Base-by-base conservation (phyloP, 2,113 vertebrate genomes). In the Cyanoderma ruficeps region DNA sequence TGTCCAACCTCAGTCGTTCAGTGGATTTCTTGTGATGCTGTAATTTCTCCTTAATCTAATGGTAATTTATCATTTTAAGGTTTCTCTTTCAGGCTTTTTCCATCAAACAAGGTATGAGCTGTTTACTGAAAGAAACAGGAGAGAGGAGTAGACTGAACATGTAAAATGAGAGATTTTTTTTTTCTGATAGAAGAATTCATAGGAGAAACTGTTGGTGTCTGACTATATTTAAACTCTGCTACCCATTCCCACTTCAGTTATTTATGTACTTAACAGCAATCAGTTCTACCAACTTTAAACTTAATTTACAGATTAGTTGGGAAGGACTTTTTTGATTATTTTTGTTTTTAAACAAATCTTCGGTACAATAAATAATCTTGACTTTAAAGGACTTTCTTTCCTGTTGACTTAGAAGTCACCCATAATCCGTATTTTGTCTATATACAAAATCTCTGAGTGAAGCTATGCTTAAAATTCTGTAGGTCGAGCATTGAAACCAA, bases 361-460 rank as follows among this genome's bases (percentile, higher is more conserved):
- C 68, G 95, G 63, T 84, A 55, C 93, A 95, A 92, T 63, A 83
- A 94, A 68, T 76, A n/a, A 90, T 88, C 47, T 28, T 89, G 83
- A 56, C 35, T 89, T 12, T 50, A 55, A 70, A 63, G 33, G 22
- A 19, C 59, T 57, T 69, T 61, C 5, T 79, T 88, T 76, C 20
- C 41, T 83, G 55, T n/a, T 92, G 72, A 42, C 14, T 31, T 41
- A 53, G 42, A 57, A 74, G 39, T 44, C 56, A 56, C 67, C 35
- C 23, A 7, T 70, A 83, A 69, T 77, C 37, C 11, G 2, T 63
- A 15, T 84, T 91, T 79, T 87, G 30, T 55, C 53, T 75, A 16
- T 35, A 15, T 52, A 46, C 52, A 87, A 52, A 82, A 63, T 49
- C 33, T 52, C 35, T 67, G 69, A 79, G 64, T 89, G 89, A 93